Conservation (phyloP, 2,888 invertebrate species). For the Pinctada fucata region DNA sequence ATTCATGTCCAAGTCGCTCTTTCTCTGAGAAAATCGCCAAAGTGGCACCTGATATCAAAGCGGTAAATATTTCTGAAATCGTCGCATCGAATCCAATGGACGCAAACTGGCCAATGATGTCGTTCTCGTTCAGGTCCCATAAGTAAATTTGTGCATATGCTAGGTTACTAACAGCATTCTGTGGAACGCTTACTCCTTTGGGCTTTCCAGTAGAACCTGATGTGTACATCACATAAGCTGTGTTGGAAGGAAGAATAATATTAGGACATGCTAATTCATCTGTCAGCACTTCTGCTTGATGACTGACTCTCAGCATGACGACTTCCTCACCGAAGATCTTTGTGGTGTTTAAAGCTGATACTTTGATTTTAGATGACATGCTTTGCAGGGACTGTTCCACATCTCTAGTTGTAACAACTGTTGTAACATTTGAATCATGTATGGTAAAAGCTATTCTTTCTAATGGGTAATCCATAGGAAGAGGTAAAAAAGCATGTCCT, state of each 20-base stretch:
- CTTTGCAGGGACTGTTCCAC: background rate
- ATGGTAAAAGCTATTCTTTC: conserved; percentile 60
- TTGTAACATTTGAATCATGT: conserved; percentile 51
- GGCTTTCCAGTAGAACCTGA: conserved; percentile 92
- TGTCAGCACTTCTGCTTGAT: conserved; percentile 1
- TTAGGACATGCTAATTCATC: background rate
- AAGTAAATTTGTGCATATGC: conserved; percentile 91
- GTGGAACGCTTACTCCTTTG: conserved; percentile 90
- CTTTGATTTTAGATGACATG: conserved; percentile 8
- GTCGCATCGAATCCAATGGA: conserved; percentile 94
- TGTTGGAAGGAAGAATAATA: conserved; percentile 27
- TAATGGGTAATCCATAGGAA: conserved; percentile 60
- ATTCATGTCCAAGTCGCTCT: conserved; percentile 87
- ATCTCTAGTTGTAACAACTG: conserved; percentile 44
- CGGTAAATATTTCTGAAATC: conserved; percentile 91
- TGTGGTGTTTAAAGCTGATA: background rate
- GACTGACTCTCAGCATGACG: background rate
- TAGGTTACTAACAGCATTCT: conserved; percentile 83
- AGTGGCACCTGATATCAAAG: conserved; percentile 85
- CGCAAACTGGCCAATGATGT: conserved; percentile 90
- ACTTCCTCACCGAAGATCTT: background rate
- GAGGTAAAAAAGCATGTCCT: conserved; percentile 60
- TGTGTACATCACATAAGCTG: conserved; percentile 83
- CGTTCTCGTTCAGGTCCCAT: conserved; percentile 86
- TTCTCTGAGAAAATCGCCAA: conserved; percentile 85